Percentiles rank a stretch among this genome's conserved stretches.
phyloP scores from a whole-genome alignment of 2,797 vertebrate species.

The Melanotaenia maccullochi region DNA sequence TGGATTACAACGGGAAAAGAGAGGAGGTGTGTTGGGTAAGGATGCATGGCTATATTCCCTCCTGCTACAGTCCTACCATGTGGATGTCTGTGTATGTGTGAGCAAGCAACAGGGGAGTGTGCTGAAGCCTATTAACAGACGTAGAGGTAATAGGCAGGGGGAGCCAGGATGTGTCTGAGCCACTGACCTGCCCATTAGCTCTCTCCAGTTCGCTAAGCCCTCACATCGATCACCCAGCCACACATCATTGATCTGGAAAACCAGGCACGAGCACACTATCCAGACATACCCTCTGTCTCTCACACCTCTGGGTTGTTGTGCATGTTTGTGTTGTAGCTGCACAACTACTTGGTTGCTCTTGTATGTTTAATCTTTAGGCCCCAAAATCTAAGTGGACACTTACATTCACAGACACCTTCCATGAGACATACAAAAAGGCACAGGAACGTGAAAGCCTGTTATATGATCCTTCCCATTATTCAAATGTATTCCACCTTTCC shows the following conservation, averaged over 20 bases:
- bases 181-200: conserved; percentile 79
- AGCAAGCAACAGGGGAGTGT: conserved; percentile 70
- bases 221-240: conserved; percentile 86
- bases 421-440: conserved; percentile 54
- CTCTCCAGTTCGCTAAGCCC: conserved; percentile 79
- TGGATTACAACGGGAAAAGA: conserved; percentile 34
- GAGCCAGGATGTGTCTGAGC: conserved; percentile 75
- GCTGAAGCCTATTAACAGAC: conserved; percentile 82
- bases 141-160: conserved; percentile 82
- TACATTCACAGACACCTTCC: conserved; percentile 41
- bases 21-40: conserved; percentile 43
- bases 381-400: conserved; percentile 42
- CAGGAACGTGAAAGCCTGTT: conserved; percentile 58
- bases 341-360: conserved; percentile 19
- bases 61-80: conserved; percentile 36
- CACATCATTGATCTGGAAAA: conserved; percentile 89
- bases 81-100: conserved; percentile 40
- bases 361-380: conserved; percentile 45
- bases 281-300: conserved; percentile 72
- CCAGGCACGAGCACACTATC: conserved; percentile 85
- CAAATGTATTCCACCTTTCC: conserved; percentile 82
- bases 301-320: conserved; percentile 44
- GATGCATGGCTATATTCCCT: conserved; percentile 53
- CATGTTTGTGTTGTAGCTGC: conserved; percentile 30
- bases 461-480: conserved; percentile 75